Evolutionary conservation across 2,113 vertebrate genomes (phyloP).

Genomic region (Tiliqua scincoides): DNA sequence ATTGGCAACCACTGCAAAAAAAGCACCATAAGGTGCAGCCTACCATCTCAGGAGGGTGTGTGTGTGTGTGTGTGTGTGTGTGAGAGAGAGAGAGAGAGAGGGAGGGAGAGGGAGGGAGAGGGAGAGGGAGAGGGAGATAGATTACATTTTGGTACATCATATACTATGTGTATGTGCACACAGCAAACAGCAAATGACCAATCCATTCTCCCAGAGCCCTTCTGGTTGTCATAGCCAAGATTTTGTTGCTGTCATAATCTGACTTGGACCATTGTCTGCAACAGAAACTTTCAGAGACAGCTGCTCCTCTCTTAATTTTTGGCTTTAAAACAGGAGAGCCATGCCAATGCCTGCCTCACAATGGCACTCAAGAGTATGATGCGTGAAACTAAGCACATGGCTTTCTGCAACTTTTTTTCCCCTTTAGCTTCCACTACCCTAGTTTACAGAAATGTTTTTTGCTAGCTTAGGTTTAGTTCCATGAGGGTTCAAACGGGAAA

Average conservation of each 20-base stretch:
- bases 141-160: too few species aligned
- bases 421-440: rapidly evolving
- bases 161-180: not conserved
- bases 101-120: too few species aligned
- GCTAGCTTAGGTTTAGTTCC: not conserved
- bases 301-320: slow-evolving; percentile 22
- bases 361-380: not conserved
- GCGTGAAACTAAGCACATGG: not conserved
- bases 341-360: slow-evolving; percentile 22
- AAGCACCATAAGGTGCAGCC: too few species aligned
- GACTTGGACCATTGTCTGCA: not conserved
- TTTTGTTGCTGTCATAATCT: not conserved
- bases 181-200: slow-evolving; percentile 1
- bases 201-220: not conserved
- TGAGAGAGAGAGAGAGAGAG: too few species aligned
- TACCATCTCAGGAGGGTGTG: too few species aligned
- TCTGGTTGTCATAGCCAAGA: not conserved
- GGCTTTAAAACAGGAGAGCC: slow-evolving; percentile 38
- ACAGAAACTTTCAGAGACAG: slow-evolving; percentile 32
- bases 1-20: too few species aligned
- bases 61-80: too few species aligned
- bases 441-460: slow-evolving; percentile 25
- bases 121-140: too few species aligned
- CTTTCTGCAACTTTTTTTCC: not conserved
- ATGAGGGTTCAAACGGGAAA: not conserved